Percentiles rank a stretch among this genome's conserved stretches.
Conservation (phyloP, 2,888 invertebrate genomes). For the Melieria picta region DNA sequence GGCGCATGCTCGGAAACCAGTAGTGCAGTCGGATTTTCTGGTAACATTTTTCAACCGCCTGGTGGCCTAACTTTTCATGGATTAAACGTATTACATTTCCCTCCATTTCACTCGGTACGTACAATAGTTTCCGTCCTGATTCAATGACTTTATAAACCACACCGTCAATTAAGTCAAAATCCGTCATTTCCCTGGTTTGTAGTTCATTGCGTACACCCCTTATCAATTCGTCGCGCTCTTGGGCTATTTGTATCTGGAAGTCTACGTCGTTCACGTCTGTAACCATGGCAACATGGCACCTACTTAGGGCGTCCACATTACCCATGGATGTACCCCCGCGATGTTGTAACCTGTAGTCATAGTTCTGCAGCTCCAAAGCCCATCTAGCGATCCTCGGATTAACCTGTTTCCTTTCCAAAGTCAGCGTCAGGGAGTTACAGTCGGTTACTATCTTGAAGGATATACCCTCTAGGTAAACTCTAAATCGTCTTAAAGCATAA, state of each 20-base stretch:
- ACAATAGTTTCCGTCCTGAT: slow-evolving; percentile 4
- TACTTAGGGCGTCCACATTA: no score
- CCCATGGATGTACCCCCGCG: no score
- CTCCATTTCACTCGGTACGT: slow-evolving; percentile 21
- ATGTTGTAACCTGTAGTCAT: neutral
- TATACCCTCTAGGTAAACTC: slow-evolving; percentile 36
- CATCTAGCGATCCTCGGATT: slow-evolving; percentile 35
- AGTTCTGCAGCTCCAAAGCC: slow-evolving; percentile 32
- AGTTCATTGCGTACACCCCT: no score
- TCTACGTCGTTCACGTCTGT: slow-evolving; percentile 16
- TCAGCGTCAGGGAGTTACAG: slow-evolving; percentile 45
- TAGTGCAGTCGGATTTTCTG: no score
- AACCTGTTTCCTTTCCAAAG: slow-evolving; percentile 8
- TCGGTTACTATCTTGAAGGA: slow-evolving; percentile 51
- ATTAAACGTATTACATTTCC: slow-evolving; percentile 25
- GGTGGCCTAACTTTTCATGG: slow-evolving; percentile 29
- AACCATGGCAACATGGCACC: slow-evolving; percentile 13
- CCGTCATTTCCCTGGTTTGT: no score
- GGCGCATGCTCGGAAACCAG: no score
- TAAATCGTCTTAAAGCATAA: slow-evolving; percentile 46
- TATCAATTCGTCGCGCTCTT: slow-evolving; percentile 17
- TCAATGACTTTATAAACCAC: slow-evolving; percentile 15
- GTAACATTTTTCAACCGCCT: slow-evolving; percentile 10
- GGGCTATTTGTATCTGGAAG: slow-evolving; percentile 36
- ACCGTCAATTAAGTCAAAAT: slow-evolving; percentile 24